Percentiles rank a stretch among this genome's conserved stretches.
Evolutionary conservation across 2,113 vertebrate species (phyloP).

Genomic region (Bombycilla garrulus): DNA sequence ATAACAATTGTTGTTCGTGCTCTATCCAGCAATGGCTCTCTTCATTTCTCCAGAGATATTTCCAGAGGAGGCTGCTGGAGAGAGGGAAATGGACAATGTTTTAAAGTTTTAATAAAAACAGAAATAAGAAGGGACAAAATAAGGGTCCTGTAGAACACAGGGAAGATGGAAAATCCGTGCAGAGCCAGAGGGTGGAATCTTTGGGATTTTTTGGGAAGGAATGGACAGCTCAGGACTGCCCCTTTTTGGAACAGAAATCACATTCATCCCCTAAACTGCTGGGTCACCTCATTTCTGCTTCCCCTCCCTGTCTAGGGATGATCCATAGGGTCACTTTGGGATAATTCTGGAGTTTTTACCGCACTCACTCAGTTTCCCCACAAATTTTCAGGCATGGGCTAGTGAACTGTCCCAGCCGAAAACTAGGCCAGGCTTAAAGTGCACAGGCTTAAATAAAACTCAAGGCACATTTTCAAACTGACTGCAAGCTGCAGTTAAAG

Average conservation of each 20-base stretch:
- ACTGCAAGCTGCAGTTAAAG: accelerated
- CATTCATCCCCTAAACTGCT: neutral
- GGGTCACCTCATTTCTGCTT: neutral
- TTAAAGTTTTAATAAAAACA: constrained; percentile 59
- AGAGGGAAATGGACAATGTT: constrained; percentile 31
- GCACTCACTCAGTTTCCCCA: neutral
- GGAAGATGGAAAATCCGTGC: accelerated
- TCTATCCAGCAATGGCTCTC: constrained; percentile 4
- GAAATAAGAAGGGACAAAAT: neutral
- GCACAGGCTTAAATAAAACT: neutral
- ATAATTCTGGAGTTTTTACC: neutral
- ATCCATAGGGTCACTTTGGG: neutral
- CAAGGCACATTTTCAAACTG: neutral
- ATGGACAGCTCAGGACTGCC: accelerated
- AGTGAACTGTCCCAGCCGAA: neutral
- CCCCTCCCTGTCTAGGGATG: accelerated
- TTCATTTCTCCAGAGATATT: constrained; percentile 55
- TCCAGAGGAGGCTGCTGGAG: neutral
- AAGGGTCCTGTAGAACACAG: neutral
- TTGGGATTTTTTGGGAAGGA: neutral
- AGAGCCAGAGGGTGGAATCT: neutral
- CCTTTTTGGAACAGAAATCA: neutral
- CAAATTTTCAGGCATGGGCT: neutral
- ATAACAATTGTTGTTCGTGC: neutral
- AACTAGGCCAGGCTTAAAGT: neutral